Evolutionary conservation across 2,797 vertebrate genomes (phyloP), one percentile per base, ranked within the genome.

Genomic region (Ctenopoma multispine): DNA sequence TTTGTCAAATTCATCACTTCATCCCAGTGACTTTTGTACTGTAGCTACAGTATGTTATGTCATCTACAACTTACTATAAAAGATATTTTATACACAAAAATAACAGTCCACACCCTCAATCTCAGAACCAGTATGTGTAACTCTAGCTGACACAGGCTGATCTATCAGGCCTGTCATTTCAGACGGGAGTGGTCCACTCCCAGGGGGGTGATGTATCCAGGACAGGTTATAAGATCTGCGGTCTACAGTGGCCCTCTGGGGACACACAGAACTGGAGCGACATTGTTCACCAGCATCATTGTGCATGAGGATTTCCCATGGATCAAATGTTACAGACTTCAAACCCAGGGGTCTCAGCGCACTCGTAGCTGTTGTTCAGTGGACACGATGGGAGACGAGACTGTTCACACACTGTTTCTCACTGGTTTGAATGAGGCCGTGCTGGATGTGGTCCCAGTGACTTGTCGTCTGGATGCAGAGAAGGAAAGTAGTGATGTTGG

Each of bases 271-370:
- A 97, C 78, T 95, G 94, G 84, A 90, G 79, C 75, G 50, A 92
- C 96, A 87, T 95, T 95, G 90, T 95, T 92, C 64, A 61, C 91
- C 15, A 59, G 89, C 77, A 72, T 89, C 86, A 92, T 95, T 95
- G 93, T 95, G 89, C 80, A 57, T 34, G 5, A 82, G 80, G 90
- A 75, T 92, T 95, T 95, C 94, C 94, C 94, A 95, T 92, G 93
- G 94, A 94, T 94, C 92, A 87, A 72, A 87, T 92, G 87, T 89
- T 89, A 47, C 57, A 80, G 77, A 90, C 90, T 92, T 92, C 87
- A 92, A 92, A 93, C 91, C 82, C 90, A 79, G 74, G 77, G 86
- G 86, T 91, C 91, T 91, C 90, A 83, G 84, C 69, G 85, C 88
- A 65, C 85, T 89, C 83, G 57, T 92, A 83, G 80, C 80, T 48